Conservation (phyloP, 2,888 invertebrate species). For the Drosophila pseudotakahashii region DNA sequence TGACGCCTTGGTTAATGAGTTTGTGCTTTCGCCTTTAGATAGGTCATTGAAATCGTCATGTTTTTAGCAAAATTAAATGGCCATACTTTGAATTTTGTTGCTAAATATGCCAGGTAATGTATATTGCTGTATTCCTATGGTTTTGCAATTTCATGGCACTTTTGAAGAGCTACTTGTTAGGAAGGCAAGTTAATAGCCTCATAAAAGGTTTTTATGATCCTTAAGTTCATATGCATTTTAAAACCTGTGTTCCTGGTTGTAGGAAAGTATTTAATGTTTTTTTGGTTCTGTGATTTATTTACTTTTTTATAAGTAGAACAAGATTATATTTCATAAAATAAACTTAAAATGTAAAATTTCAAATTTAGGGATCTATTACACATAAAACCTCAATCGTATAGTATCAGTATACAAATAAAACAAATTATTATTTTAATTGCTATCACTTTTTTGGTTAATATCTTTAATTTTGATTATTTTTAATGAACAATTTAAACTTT, state of each 20-base stretch:
- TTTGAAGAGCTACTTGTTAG: conserved; percentile 7
- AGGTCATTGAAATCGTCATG: conserved; percentile 39
- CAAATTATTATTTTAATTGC: too few relatives aligned
- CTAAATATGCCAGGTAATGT: neutral
- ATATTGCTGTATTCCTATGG: neutral
- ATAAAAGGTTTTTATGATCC: conserved; percentile 42
- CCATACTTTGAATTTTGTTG: neutral
- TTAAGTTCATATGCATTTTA: conserved; percentile 5
- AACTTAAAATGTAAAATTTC: too few relatives aligned
- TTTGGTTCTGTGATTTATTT: too few relatives aligned
- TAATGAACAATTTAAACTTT: too few relatives aligned
- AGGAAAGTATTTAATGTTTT: neutral
- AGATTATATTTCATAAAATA: too few relatives aligned
- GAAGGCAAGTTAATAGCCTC: conserved; percentile 10
- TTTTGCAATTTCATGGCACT: neutral
- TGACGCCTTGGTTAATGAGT: conserved; percentile 43
- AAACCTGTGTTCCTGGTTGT: conserved; percentile 5
- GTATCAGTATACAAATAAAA: too few relatives aligned
- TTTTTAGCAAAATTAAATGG: conserved; percentile 4
- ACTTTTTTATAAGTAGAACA: too few relatives aligned
- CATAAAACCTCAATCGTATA: too few relatives aligned
- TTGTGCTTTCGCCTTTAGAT: conserved; percentile 27
- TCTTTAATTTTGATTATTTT: too few relatives aligned
- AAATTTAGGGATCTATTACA: too few relatives aligned
- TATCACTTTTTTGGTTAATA: too few relatives aligned